Conservation (phyloP, 2,888 invertebrate genomes). For the Diarsia brunnea region DNA sequence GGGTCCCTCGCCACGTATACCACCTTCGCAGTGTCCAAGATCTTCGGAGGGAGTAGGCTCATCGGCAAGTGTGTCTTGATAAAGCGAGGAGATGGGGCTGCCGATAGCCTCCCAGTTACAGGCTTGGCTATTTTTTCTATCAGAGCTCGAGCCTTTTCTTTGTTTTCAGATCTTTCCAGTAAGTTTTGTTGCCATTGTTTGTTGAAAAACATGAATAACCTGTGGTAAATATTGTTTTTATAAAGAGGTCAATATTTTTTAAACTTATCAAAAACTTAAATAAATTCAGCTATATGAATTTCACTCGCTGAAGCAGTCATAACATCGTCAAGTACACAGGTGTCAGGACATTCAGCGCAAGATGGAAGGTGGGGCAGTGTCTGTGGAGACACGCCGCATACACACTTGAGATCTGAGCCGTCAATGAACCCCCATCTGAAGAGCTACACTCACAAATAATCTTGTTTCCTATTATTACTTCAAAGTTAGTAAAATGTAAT, state of each 20-base stretch:
- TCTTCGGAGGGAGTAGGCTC: slow-evolving; percentile 91
- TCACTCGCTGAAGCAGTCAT: too few relatives aligned
- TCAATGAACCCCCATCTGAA: too few relatives aligned
- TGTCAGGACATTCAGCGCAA: too few relatives aligned
- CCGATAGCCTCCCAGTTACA: slow-evolving; percentile 33
- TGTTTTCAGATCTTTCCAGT: slow-evolving; percentile 24
- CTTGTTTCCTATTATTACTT: too few relatives aligned
- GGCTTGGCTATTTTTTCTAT: slow-evolving; percentile 44
- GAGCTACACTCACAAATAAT: too few relatives aligned
- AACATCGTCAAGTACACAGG: too few relatives aligned
- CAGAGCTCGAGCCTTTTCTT: slow-evolving; percentile 26
- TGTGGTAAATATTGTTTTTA: slow-evolving; percentile 16
- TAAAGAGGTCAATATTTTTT: background rate
- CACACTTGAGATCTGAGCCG: too few relatives aligned
- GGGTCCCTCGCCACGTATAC: slow-evolving; percentile 95
- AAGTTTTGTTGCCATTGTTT: slow-evolving; percentile 51
- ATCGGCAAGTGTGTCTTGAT: slow-evolving; percentile 94
- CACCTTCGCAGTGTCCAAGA: slow-evolving; percentile 89
- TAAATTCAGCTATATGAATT: too few relatives aligned
- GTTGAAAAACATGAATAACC: slow-evolving; percentile 49
- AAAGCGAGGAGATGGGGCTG: slow-evolving; percentile 71
- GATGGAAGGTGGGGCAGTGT: too few relatives aligned
- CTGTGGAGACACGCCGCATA: too few relatives aligned
- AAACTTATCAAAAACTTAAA: background rate
- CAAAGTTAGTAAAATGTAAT: background rate